Conservation (phyloP, 2,113 vertebrate species). For the Neotoma lepida region DNA sequence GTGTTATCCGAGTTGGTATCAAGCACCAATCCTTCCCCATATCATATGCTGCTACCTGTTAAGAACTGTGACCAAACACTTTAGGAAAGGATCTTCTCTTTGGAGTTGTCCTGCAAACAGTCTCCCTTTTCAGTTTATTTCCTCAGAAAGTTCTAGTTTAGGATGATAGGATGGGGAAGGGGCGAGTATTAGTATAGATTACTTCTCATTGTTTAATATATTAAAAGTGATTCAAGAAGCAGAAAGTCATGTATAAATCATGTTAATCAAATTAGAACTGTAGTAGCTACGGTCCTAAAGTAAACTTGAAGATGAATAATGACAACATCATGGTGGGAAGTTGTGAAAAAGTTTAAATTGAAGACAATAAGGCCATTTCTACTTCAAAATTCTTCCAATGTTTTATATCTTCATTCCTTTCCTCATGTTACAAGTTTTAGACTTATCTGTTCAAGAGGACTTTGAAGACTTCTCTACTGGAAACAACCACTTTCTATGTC, state of each 20-base stretch:
- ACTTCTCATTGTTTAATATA: constrained; percentile 52
- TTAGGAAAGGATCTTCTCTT: constrained; percentile 57
- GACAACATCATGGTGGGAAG: neutral
- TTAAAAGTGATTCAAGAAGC: constrained; percentile 49
- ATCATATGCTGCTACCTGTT: constrained; percentile 70
- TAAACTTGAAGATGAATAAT: neutral
- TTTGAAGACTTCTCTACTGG: neutral
- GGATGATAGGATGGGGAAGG: constrained; percentile 67
- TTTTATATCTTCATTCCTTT: neutral
- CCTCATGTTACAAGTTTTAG: neutral
- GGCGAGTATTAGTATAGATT: constrained; percentile 59
- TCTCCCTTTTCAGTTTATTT: constrained; percentile 52
- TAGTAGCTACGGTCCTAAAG: neutral
- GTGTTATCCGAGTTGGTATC: constrained; percentile 36
- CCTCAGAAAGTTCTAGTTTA: constrained; percentile 68
- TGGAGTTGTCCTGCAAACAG: constrained; percentile 56
- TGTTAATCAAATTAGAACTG: constrained; percentile 52
- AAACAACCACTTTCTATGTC: neutral
- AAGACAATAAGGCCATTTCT: constrained; percentile 27
- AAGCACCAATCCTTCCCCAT: constrained; percentile 54
- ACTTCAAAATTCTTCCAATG: neutral
- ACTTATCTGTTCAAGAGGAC: neutral
- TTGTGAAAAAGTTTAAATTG: neutral
- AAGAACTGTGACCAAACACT: constrained; percentile 74
- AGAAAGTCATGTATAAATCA: constrained; percentile 53